Percentiles rank a stretch among this genome's conserved stretches.
phyloP scores from a whole-genome alignment of 23 tunicate genomes.

The Diplosoma virens region DNA sequence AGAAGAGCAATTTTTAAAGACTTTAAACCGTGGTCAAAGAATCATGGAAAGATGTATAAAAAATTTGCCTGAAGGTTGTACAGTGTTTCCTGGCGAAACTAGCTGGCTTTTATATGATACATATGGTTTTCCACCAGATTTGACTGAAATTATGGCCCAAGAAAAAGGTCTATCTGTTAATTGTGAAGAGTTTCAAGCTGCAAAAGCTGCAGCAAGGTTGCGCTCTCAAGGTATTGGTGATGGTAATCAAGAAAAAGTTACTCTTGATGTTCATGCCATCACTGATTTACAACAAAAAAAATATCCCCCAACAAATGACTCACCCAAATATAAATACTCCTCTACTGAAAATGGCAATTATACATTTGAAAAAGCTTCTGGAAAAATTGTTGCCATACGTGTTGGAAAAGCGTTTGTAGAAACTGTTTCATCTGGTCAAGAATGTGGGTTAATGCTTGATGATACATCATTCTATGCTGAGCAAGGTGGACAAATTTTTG shows the following conservation, averaged over 20 bases:
- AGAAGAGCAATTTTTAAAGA: slow-evolving; percentile 85
- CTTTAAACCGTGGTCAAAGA: slow-evolving; percentile 73
- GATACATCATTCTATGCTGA: slow-evolving; percentile 89
- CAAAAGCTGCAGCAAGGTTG: slow-evolving; percentile 54
- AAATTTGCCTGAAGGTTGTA: slow-evolving; percentile 33
- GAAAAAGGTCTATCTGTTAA: slow-evolving; percentile 81
- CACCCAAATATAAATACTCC: slow-evolving; percentile 56
- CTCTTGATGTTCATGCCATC: slow-evolving; percentile 90
- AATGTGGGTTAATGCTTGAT: slow-evolving; percentile 87
- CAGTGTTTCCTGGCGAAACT: slow-evolving; percentile 85
- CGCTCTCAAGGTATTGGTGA: slow-evolving; percentile 52
- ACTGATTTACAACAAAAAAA: slow-evolving; percentile 68
- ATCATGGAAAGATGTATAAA: slow-evolving; percentile 66
- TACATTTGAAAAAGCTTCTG: slow-evolving; percentile 33
- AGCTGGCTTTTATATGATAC: slow-evolving; percentile 99
- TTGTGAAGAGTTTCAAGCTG: slow-evolving; percentile 55
- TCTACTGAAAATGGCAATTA: slow-evolving; percentile 54
- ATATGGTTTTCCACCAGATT: slow-evolving; percentile 93
- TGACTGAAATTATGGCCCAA: slow-evolving; percentile 90
- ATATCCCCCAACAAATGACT: slow-evolving; percentile 84
- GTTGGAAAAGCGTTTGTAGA: slow-evolving; percentile 67
- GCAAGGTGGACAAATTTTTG: slow-evolving; percentile 97
- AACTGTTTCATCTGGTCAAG: slow-evolving; percentile 40
- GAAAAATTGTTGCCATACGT: slow-evolving; percentile 43
- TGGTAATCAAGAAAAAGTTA: slow-evolving; percentile 35